phyloP scores from a whole-genome alignment of 2,797 vertebrate genomes.

The Eospalax fontanierii region DNA sequence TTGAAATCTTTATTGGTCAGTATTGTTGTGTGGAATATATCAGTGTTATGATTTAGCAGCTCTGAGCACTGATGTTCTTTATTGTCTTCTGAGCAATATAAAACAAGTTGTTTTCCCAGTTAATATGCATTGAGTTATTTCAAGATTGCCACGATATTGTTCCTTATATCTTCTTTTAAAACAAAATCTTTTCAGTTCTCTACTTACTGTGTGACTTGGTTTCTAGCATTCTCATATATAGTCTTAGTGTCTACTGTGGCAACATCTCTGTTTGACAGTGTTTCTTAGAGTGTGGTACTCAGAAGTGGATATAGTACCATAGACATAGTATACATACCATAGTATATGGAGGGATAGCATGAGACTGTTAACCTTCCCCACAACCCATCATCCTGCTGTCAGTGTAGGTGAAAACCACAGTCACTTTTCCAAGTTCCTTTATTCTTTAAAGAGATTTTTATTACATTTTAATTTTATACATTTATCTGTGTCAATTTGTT shows the following conservation, averaged over 20 bases:
- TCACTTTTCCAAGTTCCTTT: neutral
- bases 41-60: neutral
- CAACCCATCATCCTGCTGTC: fast-evolving
- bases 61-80: neutral
- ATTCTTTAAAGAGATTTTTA: neutral
- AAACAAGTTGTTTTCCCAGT: neutral
- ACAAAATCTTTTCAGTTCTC: slow-evolving; percentile 15
- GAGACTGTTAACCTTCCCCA: neutral
- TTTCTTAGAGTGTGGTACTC: neutral
- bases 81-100: neutral
- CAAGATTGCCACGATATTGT: neutral
- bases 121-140: neutral
- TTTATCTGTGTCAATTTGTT: neutral
- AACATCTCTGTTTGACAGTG: neutral
- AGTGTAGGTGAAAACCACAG: neutral
- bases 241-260: neutral
- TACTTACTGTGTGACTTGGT: neutral
- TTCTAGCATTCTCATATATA: neutral
- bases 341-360: fast-evolving
- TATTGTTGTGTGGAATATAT: neutral
- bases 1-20: neutral
- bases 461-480: neutral
- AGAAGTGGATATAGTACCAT: neutral
- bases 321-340: neutral
- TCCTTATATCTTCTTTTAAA: neutral